A percentile compares a stretch with the other conserved stretches of the same genome.
phyloP scores from a whole-genome alignment of 2,888 invertebrate genomes.

The Drosophila neotestacea region DNA sequence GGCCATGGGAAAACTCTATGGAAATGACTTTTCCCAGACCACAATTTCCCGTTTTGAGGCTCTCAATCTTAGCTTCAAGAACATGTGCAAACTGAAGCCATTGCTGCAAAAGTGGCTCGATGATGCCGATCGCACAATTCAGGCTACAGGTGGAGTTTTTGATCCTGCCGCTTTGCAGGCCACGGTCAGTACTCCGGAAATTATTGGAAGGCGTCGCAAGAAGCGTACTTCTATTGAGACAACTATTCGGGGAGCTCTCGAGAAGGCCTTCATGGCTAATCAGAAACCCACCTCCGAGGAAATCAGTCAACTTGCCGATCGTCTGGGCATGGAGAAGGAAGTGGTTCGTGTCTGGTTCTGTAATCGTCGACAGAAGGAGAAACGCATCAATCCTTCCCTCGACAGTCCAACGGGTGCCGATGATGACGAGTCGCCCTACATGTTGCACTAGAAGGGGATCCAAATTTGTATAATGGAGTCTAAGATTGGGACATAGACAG shows the following conservation, averaged over 20 bases:
- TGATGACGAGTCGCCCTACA: conserved; percentile 83
- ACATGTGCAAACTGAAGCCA: conserved; percentile 99
- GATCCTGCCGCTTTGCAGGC: conserved; percentile 87
- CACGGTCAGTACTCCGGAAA: conserved; percentile 93
- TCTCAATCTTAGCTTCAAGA: conserved; percentile 98
- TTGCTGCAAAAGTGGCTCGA: conserved; percentile 98
- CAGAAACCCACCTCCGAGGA: conserved; percentile 99
- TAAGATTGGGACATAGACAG: conserved; percentile 52
- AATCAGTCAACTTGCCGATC: conserved; percentile 96
- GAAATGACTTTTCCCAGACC: conserved; percentile 99
- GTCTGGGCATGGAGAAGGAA: conserved; percentile 98
- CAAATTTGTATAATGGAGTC: background rate
- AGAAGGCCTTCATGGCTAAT: conserved; percentile 97
- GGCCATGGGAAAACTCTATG: conserved; percentile 99
- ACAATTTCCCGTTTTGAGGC: conserved; percentile 99
- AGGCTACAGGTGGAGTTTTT: conserved; percentile 88
- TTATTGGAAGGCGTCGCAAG: conserved; percentile 96
- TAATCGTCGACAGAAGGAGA: conserved; percentile 98
- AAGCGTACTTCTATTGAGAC: conserved; percentile 98
- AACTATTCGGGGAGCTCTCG: conserved; percentile 96
- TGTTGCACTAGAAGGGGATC: conserved; percentile 76
- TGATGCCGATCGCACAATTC: conserved; percentile 94
- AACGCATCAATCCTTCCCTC: conserved; percentile 95
- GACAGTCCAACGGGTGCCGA: conserved; percentile 90
- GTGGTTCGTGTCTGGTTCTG: conserved; percentile 98